Evolutionary conservation across 2,888 invertebrate genomes (phyloP).

Genomic region (Sesia apiformis): DNA sequence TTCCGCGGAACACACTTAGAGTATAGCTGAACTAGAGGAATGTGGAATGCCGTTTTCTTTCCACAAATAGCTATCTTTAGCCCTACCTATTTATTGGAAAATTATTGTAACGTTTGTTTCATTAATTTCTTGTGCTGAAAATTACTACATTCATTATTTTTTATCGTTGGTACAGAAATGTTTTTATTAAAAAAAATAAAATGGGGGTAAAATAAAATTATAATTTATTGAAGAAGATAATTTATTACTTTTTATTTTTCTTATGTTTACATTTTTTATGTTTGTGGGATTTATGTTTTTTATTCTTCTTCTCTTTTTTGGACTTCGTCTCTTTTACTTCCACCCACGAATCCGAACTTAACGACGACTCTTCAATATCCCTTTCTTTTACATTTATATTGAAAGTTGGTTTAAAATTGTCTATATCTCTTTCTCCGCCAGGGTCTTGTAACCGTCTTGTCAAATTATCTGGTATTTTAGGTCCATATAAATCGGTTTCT

Average conservation of each 20-base stretch:
- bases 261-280: slow-evolving; percentile 58
- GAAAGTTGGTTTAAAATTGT: slow-evolving; percentile 25
- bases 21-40: neutral
- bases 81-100: too few relatives aligned
- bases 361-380: slow-evolving; percentile 33
- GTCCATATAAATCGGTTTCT: slow-evolving; percentile 66
- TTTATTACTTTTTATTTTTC: slow-evolving; percentile 23
- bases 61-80: too few relatives aligned
- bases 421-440: slow-evolving; percentile 2
- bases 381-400: slow-evolving; percentile 20
- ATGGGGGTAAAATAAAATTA: too few relatives aligned
- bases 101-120: too few relatives aligned
- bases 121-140: too few relatives aligned
- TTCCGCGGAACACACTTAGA: too few relatives aligned
- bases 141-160: too few relatives aligned
- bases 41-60: too few relatives aligned
- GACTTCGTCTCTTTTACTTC: slow-evolving; percentile 52
- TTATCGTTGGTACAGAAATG: too few relatives aligned
- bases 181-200: too few relatives aligned
- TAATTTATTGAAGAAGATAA: neutral
- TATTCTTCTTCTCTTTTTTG: slow-evolving; percentile 57
- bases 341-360: slow-evolving; percentile 67
- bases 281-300: slow-evolving; percentile 58
- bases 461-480: slow-evolving; percentile 71
- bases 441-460: slow-evolving; percentile 29